Evolutionary conservation across 1,140 invertebrate genomes (phyloP), one percentile per base, ranked within the genome.

Genomic region (Dendroctonus valens): DNA sequence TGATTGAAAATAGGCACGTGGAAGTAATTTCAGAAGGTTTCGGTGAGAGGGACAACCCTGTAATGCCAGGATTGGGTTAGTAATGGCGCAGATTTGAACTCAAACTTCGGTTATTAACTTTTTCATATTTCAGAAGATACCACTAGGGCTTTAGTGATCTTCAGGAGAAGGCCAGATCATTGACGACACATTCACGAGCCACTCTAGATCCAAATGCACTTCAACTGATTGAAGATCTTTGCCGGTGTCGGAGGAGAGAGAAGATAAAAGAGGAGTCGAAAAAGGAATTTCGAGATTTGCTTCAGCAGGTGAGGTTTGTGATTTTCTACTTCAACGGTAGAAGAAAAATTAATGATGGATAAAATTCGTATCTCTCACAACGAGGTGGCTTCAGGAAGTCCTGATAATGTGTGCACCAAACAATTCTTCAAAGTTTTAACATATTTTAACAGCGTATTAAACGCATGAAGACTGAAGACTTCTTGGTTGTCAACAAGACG

Each of bases 1-100:
- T 87, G 6, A 77, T 84, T 62, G 78, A 81, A 15, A 80, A 81
- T 59, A 82, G 79, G 7, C 77, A 81, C 53, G 84, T 83, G 38
- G 87, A 88, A 74, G 79, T 87, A 26, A 83, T 89, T 11, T 85
- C 85, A 3, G 86, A 88, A 75, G 86, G 86, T 65, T 88, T 81
- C 67, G 83, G 84, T 5, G 82, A 83, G 44, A 64, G 50, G 7
- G 70, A 67, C 44, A 38, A n/a, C 26, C 41, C 50, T 40, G 42
- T 53, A 14, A 15, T 67, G 9, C 51, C 41, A 11, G 62, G 57
- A 15, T 61, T 63, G 44, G 70, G 70, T 71, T 53, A 62, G 42
- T 11, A 6, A 11, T 55, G 38, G 38, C 15, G 11, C 26, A 15
- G 39, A 2, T 5, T 8, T 55, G 0, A 40, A 6, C 9, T 7